A percentile compares a stretch with the other conserved stretches of the same genome.
Conservation (phyloP, 2,113 vertebrate species). For the Atherinomorus stipes region DNA sequence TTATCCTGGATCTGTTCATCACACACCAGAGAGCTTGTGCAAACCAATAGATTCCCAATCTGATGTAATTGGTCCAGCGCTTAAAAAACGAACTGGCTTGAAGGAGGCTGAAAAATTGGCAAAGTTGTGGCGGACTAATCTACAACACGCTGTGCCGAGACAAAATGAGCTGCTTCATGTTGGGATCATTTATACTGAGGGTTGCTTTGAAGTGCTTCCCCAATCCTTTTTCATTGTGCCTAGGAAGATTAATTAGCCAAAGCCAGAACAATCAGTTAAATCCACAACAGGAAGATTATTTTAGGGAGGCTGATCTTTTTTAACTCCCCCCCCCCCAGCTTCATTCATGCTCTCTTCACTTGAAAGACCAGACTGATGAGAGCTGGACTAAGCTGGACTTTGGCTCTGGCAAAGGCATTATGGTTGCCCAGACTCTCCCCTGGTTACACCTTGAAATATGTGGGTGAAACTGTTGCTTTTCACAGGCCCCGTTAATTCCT, state of each 20-base stretch:
- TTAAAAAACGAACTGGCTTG: slow-evolving; percentile 55
- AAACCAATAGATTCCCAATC: slow-evolving; percentile 58
- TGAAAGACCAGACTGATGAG: slow-evolving; percentile 52
- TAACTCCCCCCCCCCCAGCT: slow-evolving; percentile 14
- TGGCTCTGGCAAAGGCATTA: slow-evolving; percentile 63
- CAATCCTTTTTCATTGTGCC: slow-evolving; percentile 81
- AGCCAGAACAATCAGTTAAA: slow-evolving; percentile 84
- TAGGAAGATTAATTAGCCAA: slow-evolving; percentile 84
- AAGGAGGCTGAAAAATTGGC: slow-evolving; percentile 65
- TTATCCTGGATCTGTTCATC: slow-evolving; percentile 57
- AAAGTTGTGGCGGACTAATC: slow-evolving; percentile 73
- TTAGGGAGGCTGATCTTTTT: slow-evolving; percentile 76
- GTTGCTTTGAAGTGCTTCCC: slow-evolving; percentile 82
- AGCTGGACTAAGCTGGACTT: slow-evolving; percentile 41
- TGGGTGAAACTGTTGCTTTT: slow-evolving; percentile 44
- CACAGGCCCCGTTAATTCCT: slow-evolving; percentile 34
- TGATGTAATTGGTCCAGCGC: slow-evolving; percentile 60
- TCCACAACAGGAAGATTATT: slow-evolving; percentile 86
- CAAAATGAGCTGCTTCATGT: slow-evolving; percentile 73
- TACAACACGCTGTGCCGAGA: slow-evolving; percentile 74
- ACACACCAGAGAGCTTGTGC: slow-evolving; percentile 37
- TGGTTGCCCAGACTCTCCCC: slow-evolving; percentile 56
- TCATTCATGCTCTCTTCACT: slow-evolving; percentile 47
- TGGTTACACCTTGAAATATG: slow-evolving; percentile 73
- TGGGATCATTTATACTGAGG: slow-evolving; percentile 78